Conservation (phyloP, 2,797 vertebrate genomes). For the Pterois miles region DNA sequence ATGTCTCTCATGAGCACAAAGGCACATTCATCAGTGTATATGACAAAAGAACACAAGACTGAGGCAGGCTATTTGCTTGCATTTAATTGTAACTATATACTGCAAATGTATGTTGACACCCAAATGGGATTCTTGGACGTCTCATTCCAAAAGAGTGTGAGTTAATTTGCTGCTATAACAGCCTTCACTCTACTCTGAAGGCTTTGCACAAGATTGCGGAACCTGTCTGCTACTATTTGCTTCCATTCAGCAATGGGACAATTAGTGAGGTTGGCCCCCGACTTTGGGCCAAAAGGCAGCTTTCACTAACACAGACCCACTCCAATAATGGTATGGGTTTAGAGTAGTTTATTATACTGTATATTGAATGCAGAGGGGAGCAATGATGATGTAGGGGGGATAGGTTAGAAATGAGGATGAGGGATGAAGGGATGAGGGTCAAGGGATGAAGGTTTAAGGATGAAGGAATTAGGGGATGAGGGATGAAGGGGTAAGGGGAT, state of each 20-base stretch:
- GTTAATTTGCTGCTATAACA: background rate
- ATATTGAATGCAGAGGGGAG: no score
- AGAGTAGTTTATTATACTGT: no score
- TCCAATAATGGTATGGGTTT: no score
- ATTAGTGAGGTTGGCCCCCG: background rate
- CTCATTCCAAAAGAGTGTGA: background rate
- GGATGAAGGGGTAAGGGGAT: no score
- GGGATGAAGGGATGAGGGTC: no score
- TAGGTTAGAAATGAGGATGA: no score
- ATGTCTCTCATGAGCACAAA: slow-evolving; percentile 14
- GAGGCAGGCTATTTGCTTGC: slow-evolving; percentile 21
- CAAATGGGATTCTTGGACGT: background rate
- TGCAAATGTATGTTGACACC: background rate
- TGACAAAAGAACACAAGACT: slow-evolving; percentile 30
- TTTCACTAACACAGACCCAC: no score
- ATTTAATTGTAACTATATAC: slow-evolving; percentile 11
- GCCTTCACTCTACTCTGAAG: background rate
- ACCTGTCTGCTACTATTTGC: background rate
- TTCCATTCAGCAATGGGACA: background rate
- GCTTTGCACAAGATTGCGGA: background rate
- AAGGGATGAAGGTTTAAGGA: no score
- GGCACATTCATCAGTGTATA: slow-evolving; percentile 37
- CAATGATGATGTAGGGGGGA: no score
- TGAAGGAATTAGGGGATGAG: no score
- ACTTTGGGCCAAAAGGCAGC: background rate